Base-by-base conservation (phyloP, 2,113 vertebrate genomes). In the Chiloscyllium plagiosum region DNA sequence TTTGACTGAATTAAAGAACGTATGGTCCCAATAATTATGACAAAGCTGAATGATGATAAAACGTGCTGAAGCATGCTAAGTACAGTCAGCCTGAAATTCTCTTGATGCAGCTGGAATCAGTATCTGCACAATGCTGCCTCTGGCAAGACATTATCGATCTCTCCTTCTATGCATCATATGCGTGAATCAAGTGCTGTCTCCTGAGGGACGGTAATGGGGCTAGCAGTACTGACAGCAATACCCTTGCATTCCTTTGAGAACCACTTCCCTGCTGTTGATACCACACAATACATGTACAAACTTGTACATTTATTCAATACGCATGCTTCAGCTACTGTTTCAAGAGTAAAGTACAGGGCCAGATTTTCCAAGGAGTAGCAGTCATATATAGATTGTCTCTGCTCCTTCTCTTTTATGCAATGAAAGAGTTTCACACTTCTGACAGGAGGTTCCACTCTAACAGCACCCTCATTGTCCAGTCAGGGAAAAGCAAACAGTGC, bases 61-160 rank as follows among this genome's bases (percentile, higher is more conserved):
- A 92, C 29, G 2, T 92, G 33, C 26, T 92, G 87, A 92, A 65
- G 56, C 87, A 92, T 92, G 29, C 56, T 33, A 65, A n/a, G 4
- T 92, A 92, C n/a, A 92, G 61, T 90, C 87, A n/a, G 52, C 56
- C 65, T 65, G 26, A 90, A 90, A 65, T 90, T n/a, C 65, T 92
- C 87, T 65, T 33, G 42, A 52, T 3, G 20, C 29, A 4, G 50
- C 52, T 92, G 56, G 56, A 29, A 65, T 65, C 87, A 65, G 87
- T 61, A 65, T 92, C 52, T 90, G 24, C 50, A 12, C 86, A 3
- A 26, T 56, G 8, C 52, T 61, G 86, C 52, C 12, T 61, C 86
- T n/a, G 87, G 56, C 87, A 92, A 65, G 29, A 17, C 56, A 61
- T 33, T 29, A 92, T 19, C n/a, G 26, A 15, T 56, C 26, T 92